These are phyloP conservation scores for Sarcophaga caerulescens DNA, from an alignment of 2,888 invertebrate species.

Conservation along the genomic window DNA sequence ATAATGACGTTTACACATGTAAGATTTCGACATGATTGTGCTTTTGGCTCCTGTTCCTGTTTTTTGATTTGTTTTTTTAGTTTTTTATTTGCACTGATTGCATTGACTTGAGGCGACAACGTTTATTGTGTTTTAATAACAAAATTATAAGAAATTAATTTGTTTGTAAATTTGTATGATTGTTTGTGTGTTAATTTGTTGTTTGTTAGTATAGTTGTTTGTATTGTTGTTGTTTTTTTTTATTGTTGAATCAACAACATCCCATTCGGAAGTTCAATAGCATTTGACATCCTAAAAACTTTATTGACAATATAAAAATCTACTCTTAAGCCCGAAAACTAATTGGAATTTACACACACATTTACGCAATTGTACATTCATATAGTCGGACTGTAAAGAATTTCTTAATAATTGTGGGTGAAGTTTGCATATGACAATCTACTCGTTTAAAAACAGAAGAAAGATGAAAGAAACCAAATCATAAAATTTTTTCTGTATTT, in stretches of 20 bases:
- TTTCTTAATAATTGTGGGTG: conserved; percentile 3
- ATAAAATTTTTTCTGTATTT: not conserved
- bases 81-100: conserved; percentile 36
- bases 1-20: not conserved
- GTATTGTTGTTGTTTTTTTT: conserved; percentile 21
- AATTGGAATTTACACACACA: conserved; percentile 1
- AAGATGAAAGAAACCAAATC: not conserved
- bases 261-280: conserved; percentile 67
- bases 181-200: not conserved
- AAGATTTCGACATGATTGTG: conserved; percentile 10
- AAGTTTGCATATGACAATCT: not conserved
- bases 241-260: conserved; percentile 54
- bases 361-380: not conserved
- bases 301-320: conserved; percentile 37
- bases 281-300: conserved; percentile 57
- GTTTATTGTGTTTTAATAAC: conserved; percentile 51
- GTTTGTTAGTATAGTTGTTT: conserved; percentile 19
- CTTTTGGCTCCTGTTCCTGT: not conserved
- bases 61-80: not conserved
- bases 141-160: conserved; percentile 61
- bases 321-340: not conserved
- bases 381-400: not conserved
- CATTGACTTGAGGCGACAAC: conserved; percentile 40
- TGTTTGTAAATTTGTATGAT: conserved; percentile 48
- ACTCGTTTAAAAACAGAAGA: not conserved